Percentiles rank a stretch among this genome's conserved stretches.
phyloP scores from a whole-genome alignment of 2,888 invertebrate species.

The Chaetoderma sp. region DNA sequence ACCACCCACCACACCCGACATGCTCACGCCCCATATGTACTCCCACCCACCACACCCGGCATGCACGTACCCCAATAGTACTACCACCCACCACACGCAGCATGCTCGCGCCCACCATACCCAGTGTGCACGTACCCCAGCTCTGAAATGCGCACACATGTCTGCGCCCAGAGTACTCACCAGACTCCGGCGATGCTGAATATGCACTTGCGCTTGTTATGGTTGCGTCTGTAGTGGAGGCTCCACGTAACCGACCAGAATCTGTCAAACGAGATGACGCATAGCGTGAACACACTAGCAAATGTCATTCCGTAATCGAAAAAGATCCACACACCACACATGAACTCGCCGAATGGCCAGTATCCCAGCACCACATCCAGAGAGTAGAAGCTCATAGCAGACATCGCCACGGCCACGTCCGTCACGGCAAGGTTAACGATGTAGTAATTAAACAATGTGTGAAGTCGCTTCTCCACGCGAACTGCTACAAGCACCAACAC shows the following conservation, averaged over 20 bases:
- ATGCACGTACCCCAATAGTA: too few relatives aligned
- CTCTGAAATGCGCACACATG: too few relatives aligned
- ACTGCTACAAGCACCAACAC: slow-evolving; percentile 62
- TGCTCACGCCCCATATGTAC: too few relatives aligned
- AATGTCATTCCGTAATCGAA: slow-evolving; percentile 68
- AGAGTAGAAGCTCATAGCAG: slow-evolving; percentile 66
- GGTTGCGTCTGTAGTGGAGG: slow-evolving; percentile 47
- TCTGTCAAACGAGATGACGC: slow-evolving; percentile 62
- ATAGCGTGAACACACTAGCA: slow-evolving; percentile 65
- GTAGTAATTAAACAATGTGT: slow-evolving; percentile 63
- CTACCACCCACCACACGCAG: too few relatives aligned
- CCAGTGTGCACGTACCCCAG: too few relatives aligned
- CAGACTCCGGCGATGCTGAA: slow-evolving; percentile 43
- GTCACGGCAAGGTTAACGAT: slow-evolving; percentile 54
- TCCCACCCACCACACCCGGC: too few relatives aligned
- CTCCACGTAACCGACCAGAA: slow-evolving; percentile 58
- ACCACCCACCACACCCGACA: too few relatives aligned
- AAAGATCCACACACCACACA: slow-evolving; percentile 67
- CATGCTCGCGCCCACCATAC: too few relatives aligned
- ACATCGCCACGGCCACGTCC: slow-evolving; percentile 60
- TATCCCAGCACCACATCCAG: slow-evolving; percentile 60
- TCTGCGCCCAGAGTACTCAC: slow-evolving; percentile 40
- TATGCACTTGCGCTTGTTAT: slow-evolving; percentile 46
- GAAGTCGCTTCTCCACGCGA: slow-evolving; percentile 55
- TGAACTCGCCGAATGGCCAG: slow-evolving; percentile 63